phyloP scores from a whole-genome alignment of 2,797 vertebrate species.

The Crossoptilon crossoptilon region DNA sequence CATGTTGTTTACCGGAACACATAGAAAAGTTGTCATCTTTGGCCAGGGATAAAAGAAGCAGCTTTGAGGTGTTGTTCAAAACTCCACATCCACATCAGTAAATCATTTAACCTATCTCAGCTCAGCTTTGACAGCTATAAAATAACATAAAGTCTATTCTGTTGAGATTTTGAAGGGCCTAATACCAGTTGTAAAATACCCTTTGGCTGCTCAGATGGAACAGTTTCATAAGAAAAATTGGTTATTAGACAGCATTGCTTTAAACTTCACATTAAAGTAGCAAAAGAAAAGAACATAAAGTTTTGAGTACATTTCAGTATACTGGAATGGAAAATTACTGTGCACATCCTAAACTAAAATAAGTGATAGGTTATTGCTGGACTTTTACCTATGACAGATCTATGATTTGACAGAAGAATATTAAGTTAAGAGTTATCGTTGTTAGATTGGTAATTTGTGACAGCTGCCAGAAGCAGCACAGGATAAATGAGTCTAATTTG shows the following conservation, averaged over 20 bases:
- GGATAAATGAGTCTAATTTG: background rate
- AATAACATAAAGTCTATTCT: background rate
- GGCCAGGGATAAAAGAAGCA: background rate
- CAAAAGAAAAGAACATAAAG: background rate
- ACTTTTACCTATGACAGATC: background rate
- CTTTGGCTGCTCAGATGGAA: background rate
- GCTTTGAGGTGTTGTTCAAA: background rate
- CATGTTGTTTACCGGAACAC: background rate
- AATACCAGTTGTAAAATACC: background rate
- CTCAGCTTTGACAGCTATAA: background rate
- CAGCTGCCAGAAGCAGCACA: background rate
- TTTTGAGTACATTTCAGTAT: background rate
- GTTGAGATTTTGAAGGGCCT: background rate
- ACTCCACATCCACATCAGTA: accelerated
- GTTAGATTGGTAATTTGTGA: background rate
- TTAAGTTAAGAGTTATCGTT: background rate
- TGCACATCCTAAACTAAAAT: background rate
- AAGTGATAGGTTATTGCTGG: background rate
- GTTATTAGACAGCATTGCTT: background rate
- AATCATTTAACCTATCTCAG: background rate
- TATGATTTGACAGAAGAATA: background rate
- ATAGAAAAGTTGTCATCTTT: background rate
- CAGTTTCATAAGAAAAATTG: background rate
- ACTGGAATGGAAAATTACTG: background rate
- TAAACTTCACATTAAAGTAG: background rate